Evolutionary conservation across 2,888 invertebrate species (phyloP).

Genomic region (Standfussiana lucernea): DNA sequence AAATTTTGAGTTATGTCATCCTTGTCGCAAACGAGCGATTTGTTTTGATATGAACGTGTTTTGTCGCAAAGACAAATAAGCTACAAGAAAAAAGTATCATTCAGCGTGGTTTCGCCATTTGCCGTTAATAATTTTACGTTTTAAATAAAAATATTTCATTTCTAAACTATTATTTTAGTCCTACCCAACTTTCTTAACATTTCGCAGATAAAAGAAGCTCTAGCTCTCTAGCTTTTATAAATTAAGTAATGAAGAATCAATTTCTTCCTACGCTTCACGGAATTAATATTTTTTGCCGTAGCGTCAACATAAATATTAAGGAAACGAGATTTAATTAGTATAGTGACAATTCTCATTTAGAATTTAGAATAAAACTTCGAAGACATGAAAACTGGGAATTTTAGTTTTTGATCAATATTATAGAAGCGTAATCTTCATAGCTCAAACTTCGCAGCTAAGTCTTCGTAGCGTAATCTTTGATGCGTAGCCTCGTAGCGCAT

Average conservation of each 20-base stretch:
- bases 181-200: neutral
- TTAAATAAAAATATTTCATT: neutral
- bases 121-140: neutral
- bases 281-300: neutral
- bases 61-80: no score
- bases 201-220: neutral
- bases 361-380: neutral
- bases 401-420: neutral
- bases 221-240: neutral
- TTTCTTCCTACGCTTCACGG: neutral
- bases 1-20: no score
- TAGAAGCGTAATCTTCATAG: neutral
- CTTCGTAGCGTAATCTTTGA: constrained; percentile 1
- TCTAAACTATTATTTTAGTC: neutral
- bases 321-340: neutral
- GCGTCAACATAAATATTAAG: neutral
- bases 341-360: neutral
- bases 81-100: neutral
- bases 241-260: neutral
- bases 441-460: constrained; percentile 10
- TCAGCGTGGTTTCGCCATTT: neutral
- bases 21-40: no score
- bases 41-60: no score
- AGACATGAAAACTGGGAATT: neutral
- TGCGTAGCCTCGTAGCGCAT: neutral